These are phyloP conservation scores for Andrena marginata DNA, from an alignment of 2,888 invertebrate genomes.

Conservation along the genomic window DNA sequence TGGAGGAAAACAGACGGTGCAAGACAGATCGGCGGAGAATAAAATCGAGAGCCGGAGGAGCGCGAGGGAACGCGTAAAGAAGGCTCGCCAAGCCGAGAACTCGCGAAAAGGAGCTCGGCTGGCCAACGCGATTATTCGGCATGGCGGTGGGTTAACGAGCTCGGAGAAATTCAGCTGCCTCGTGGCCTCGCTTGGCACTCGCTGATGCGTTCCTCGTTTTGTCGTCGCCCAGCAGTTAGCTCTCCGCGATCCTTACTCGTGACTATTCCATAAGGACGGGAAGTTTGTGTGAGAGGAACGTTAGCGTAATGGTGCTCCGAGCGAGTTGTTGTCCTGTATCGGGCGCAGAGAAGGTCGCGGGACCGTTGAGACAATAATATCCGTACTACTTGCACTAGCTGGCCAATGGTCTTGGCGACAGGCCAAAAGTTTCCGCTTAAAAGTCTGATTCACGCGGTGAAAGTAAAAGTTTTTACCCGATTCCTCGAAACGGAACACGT, in stretches of 20 bases:
- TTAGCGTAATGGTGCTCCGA: slow-evolving; percentile 8
- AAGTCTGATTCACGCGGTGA: slow-evolving; percentile 57
- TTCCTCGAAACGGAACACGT: slow-evolving; percentile 37
- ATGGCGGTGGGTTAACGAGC: slow-evolving; percentile 41
- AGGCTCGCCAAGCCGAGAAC: background rate
- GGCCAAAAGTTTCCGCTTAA: slow-evolving; percentile 54
- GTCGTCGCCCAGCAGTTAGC: slow-evolving; percentile 1
- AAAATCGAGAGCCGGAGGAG: background rate
- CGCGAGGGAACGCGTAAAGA: background rate
- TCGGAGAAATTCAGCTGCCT: slow-evolving; percentile 34
- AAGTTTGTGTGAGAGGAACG: background rate
- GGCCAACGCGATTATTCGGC: slow-evolving; percentile 29
- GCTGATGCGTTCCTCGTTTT: slow-evolving; percentile 29
- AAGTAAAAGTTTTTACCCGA: slow-evolving; percentile 56
- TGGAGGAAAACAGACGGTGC: no score
- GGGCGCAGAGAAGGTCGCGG: slow-evolving; percentile 40
- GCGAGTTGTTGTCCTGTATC: slow-evolving; percentile 36
- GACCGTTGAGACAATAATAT: slow-evolving; percentile 53
- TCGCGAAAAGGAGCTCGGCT: slow-evolving; percentile 27
- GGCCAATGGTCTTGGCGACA: slow-evolving; percentile 51
- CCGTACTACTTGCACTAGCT: slow-evolving; percentile 49
- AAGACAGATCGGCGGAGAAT: no score
- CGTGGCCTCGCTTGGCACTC: background rate
- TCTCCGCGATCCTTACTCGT: background rate
- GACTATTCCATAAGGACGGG: slow-evolving; percentile 11